Conservation (phyloP, 2,888 invertebrate genomes). For the Cryptocephalus moraei region DNA sequence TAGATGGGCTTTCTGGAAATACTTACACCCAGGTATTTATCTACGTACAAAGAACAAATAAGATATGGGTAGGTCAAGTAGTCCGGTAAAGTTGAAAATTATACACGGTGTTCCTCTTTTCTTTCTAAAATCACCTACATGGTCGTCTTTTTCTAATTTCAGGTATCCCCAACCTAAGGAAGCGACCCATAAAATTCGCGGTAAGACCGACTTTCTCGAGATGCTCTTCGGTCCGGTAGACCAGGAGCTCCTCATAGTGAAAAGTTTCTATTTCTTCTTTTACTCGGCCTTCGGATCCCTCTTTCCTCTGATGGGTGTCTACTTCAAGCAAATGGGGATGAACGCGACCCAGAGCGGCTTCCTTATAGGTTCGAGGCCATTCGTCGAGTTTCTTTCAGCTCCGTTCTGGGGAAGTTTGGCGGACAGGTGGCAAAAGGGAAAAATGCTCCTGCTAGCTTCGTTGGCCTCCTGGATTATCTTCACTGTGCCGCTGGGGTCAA, state of each 20-base stretch:
- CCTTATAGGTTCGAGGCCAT: constrained; percentile 90
- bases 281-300: constrained; percentile 97
- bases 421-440: constrained; percentile 76
- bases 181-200: constrained; percentile 81
- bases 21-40: too few relatives aligned
- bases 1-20: too few relatives aligned
- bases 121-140: neutral
- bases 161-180: constrained; percentile 81
- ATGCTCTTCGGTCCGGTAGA: constrained; percentile 74
- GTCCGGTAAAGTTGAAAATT: neutral
- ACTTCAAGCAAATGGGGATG: constrained; percentile 98
- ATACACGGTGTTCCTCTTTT: neutral
- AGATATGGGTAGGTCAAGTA: neutral
- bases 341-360: constrained; percentile 62
- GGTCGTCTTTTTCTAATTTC: constrained; percentile 11
- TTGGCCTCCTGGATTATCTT: constrained; percentile 94
- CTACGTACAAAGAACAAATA: too few relatives aligned
- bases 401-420: constrained; percentile 98
- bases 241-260: constrained; percentile 86
- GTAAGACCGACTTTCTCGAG: constrained; percentile 75
- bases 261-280: constrained; percentile 98
- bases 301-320: constrained; percentile 96
- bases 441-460: constrained; percentile 79
- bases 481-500: constrained; percentile 90
- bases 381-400: constrained; percentile 93